Evolutionary conservation across 1,140 invertebrate species (phyloP), one percentile per base, ranked within the genome.

Genomic region (Meloidogyne chitwoodi): DNA sequence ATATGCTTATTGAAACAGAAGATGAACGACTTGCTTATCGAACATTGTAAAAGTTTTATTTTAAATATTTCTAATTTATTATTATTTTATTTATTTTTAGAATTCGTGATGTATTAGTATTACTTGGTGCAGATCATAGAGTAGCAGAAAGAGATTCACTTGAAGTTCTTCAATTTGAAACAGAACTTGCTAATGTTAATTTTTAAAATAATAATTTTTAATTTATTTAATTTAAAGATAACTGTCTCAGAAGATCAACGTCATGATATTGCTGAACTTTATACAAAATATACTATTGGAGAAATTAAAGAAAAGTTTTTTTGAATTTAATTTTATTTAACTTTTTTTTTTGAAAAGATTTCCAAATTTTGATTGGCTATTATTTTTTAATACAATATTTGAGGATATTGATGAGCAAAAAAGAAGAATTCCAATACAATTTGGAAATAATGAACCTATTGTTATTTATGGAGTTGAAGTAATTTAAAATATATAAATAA

Each of bases 141-240:
- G 88, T 89, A 38, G 92, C 92, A 0, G 88, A 89, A 62, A 83
- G 85, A 22, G 91, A 92, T 74, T 92, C 92, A 6, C 89, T 91
- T 6, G 91, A 93, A 76, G 89, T 95, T 4, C 91, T 96, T 27
- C 87, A 90, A 26, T 95, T 96, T 84, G 94, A 96, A 90, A 93
- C 90, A 5, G 89, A 91, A 77, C 85, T 93, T 38, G 92, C 92
- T 2, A 91, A 91, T 85, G 92, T 92, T 88, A 88, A 87, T 77
- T 83, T 44, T 34, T 75, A 22, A 61, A 66, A 14, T 27, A 22
- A 26, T 27, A 22, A 19, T 67, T 24, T 70, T 19, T 27, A n/a
- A 29, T 76, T 48, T 19, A 76, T 76, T 62, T 19, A 14, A 29
- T 76, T 76, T 31, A 64, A 27, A 86, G 85, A 86, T 86, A 71